A percentile compares a stretch with the other conserved stretches of the same genome.
These are phyloP conservation scores for Sisyra nigra DNA, from an alignment of 2,888 invertebrate species.

Conservation along the genomic window DNA sequence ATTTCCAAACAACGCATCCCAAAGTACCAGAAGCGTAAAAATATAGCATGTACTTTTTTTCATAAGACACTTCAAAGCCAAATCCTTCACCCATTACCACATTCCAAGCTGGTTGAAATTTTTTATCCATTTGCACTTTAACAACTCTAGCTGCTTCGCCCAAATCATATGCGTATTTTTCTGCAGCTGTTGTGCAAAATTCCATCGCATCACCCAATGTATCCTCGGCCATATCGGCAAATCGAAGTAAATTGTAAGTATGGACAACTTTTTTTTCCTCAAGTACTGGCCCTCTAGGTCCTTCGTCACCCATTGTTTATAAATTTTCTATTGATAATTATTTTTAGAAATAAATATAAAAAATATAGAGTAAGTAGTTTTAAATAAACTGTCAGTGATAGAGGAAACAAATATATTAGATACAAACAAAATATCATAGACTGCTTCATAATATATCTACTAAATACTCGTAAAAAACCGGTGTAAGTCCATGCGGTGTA, in stretches of 20 bases:
- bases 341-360: no score
- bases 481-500: no score
- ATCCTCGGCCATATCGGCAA: neutral
- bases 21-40: neutral
- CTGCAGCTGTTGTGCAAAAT: neutral
- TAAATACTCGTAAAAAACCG: no score
- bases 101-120: slow-evolving; percentile 3
- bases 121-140: neutral
- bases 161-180: neutral
- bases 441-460: no score
- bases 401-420: no score
- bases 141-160: neutral
- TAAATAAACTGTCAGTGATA: no score
- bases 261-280: neutral
- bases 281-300: neutral
- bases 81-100: slow-evolving; percentile 1
- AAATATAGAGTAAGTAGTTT: no score
- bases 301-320: no score
- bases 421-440: no score
- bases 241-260: neutral
- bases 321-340: no score
- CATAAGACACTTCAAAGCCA: slow-evolving; percentile 3
- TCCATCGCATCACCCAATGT: neutral
- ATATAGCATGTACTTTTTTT: neutral
- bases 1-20: slow-evolving; percentile 1